These are phyloP conservation scores for Metacarcinus magister DNA, from an alignment of 2,888 invertebrate species.

Conservation along the genomic window DNA sequence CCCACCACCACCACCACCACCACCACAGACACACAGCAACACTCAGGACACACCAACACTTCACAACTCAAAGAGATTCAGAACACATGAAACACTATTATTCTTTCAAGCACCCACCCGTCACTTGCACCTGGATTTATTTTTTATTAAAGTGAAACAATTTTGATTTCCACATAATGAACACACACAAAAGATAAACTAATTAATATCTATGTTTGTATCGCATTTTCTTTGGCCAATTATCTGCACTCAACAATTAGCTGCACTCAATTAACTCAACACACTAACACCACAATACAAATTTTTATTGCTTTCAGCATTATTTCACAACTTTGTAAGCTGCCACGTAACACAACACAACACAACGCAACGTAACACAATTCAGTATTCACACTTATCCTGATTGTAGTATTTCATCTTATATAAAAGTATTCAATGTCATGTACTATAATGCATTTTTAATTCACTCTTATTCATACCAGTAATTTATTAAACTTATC, in stretches of 20 bases:
- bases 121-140: not conserved
- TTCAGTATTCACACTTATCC: not conserved
- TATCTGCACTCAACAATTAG: too few species aligned
- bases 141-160: not conserved
- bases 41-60: not conserved
- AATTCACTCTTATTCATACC: too few species aligned
- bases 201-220: not conserved
- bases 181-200: not conserved
- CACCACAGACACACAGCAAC: not conserved
- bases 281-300: not conserved
- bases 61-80: not conserved
- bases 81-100: not conserved
- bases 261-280: not conserved
- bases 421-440: not conserved
- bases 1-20: too few species aligned
- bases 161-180: too few species aligned
- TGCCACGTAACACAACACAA: not conserved
- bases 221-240: too few species aligned
- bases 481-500: too few species aligned
- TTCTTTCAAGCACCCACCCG: not conserved
- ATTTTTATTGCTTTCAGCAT: not conserved
- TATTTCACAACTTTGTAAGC: not conserved
- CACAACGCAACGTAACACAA: not conserved
- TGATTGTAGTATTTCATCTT: not conserved
- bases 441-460: not conserved